Evolutionary conservation across 2,113 vertebrate species (phyloP).

Genomic region (Chaetodon auriga): DNA sequence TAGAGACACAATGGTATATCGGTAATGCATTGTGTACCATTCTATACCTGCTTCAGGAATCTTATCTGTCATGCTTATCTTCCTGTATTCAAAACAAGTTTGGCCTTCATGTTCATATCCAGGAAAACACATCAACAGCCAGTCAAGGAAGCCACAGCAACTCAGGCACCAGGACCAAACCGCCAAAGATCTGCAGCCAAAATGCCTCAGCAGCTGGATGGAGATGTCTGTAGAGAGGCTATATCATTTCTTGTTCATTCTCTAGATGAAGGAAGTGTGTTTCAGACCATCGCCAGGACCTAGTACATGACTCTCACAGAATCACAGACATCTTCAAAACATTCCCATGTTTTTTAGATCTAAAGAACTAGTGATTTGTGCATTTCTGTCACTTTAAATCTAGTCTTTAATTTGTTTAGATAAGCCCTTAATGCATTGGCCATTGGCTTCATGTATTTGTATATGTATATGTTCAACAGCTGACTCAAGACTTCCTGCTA

Average conservation of each 20-base stretch:
- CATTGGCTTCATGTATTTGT: background rate
- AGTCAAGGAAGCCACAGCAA: background rate
- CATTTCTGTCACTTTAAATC: too few species aligned
- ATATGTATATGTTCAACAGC: conserved; percentile 5
- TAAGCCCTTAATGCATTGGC: background rate
- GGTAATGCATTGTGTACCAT: too few species aligned
- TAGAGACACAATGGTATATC: too few species aligned
- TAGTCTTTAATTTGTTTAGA: too few species aligned
- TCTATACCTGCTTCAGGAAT: too few species aligned
- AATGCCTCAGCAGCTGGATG: conserved; percentile 43
- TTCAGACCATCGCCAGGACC: conserved; percentile 55
- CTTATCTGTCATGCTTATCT: too few species aligned
- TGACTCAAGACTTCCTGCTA: conserved; percentile 40
- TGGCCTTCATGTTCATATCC: too few species aligned
- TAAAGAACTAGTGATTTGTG: conserved; percentile 31
- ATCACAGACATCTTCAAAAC: conserved; percentile 53
- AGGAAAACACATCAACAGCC: background rate
- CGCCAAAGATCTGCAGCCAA: conserved; percentile 16
- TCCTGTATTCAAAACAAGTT: too few species aligned
- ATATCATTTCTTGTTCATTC: conserved; percentile 59
- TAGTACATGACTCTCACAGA: conserved; percentile 55
- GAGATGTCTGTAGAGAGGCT: conserved; percentile 25
- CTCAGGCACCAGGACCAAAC: conserved; percentile 42
- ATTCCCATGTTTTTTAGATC: conserved; percentile 63
- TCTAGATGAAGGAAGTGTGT: conserved; percentile 53